Percentiles rank a stretch among this genome's conserved stretches.
Evolutionary conservation across 1,140 invertebrate genomes (phyloP).

Genomic region (Oreohelix idahoensis): DNA sequence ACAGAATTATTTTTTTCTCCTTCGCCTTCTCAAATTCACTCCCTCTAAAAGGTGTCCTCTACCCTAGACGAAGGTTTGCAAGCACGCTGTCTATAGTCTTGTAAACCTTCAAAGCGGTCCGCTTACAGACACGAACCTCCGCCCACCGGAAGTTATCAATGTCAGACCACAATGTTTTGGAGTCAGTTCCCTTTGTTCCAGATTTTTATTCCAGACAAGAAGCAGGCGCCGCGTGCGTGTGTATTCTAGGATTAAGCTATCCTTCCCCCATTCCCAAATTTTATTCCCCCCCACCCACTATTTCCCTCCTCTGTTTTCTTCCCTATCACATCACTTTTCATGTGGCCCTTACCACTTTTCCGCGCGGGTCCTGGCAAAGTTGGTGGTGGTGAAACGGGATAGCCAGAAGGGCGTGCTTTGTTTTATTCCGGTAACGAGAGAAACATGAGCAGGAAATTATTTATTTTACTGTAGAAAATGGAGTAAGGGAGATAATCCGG

Average conservation of each 20-base stretch:
- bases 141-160: slow-evolving; percentile 24
- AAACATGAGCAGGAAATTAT: slow-evolving; percentile 7
- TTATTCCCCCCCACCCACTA: too few relatives aligned
- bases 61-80: not conserved
- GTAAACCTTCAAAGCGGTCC: not conserved
- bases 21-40: not conserved
- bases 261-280: too few relatives aligned
- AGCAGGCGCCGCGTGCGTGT: slow-evolving; percentile 4
- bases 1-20: too few relatives aligned
- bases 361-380: not conserved
- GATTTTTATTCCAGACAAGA: slow-evolving; percentile 6
- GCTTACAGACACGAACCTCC: not conserved
- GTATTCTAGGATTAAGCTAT: slow-evolving; percentile 5
- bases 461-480: slow-evolving; percentile 5
- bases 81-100: not conserved
- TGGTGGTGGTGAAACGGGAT: not conserved
- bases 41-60: not conserved
- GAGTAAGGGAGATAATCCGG: slow-evolving; percentile 2
- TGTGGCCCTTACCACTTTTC: not conserved
- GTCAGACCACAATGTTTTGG: slow-evolving; percentile 25
- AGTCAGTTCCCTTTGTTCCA: slow-evolving; percentile 24
- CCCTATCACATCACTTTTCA: not conserved
- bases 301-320: not conserved
- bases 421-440: slow-evolving; percentile 24
- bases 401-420: slow-evolving; percentile 7